These are phyloP conservation scores for Diplolepis rosae DNA, from an alignment of 2,888 invertebrate genomes.

Conservation along the genomic window DNA sequence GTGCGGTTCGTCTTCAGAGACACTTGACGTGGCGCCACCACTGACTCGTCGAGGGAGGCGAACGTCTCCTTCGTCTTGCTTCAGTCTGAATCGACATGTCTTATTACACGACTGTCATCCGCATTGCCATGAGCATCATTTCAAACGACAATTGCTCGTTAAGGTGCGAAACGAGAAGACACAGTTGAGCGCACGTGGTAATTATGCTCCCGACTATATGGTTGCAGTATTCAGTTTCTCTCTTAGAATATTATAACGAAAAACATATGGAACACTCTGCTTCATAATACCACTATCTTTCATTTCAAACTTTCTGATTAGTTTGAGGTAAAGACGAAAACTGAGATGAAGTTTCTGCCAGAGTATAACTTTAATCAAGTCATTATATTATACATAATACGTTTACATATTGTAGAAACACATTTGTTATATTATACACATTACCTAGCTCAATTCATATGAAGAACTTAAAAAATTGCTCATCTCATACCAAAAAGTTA, in stretches of 20 bases:
- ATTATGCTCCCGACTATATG: constrained; percentile 59
- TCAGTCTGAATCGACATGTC: constrained; percentile 4
- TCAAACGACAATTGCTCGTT: constrained; percentile 57
- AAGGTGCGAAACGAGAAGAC: constrained; percentile 66
- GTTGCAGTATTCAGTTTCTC: background rate
- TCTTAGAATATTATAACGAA: background rate
- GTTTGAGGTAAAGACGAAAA: background rate
- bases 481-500: no score
- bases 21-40: background rate
- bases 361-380: background rate
- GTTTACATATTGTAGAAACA: no score
- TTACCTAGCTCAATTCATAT: no score
- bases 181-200: constrained; percentile 64
- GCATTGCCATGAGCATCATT: constrained; percentile 31
- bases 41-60: background rate
- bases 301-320: background rate
- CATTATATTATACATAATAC: no score
- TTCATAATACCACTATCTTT: background rate
- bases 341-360: background rate
- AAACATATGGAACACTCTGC: background rate
- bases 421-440: no score
- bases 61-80: background rate
- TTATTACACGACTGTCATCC: constrained; percentile 40
- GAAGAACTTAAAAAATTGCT: no score
- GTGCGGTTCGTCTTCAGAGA: no score